phyloP scores from a whole-genome alignment of 2,113 vertebrate species.

The Poecile atricapillus region DNA sequence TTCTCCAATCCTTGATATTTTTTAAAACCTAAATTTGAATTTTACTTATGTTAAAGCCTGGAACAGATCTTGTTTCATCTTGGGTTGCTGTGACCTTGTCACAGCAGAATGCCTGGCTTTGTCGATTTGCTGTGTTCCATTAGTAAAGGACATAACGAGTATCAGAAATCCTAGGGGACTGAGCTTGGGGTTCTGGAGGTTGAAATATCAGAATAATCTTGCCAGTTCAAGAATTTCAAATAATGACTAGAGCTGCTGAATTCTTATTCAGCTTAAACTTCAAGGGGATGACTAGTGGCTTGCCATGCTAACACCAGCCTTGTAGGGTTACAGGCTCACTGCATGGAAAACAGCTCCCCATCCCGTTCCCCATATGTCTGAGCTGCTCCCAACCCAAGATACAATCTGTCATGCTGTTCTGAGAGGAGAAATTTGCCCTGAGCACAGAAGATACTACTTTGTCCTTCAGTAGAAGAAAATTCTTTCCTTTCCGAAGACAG shows the following conservation, averaged over 20 bases:
- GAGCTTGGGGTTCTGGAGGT: not conserved
- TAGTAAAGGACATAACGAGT: not conserved
- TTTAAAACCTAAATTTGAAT: not conserved
- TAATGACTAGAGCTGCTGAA: not conserved
- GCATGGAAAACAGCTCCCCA: not conserved
- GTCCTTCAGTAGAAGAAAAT: not conserved
- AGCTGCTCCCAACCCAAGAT: not conserved
- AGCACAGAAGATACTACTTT: not conserved
- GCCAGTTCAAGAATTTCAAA: not conserved
- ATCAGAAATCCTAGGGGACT: not conserved
- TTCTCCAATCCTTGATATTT: not conserved
- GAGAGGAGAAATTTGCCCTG: not conserved
- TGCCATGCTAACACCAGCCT: not conserved
- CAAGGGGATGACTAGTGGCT: not conserved
- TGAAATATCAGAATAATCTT: not conserved
- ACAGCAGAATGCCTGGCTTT: not conserved
- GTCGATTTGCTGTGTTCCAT: not conserved
- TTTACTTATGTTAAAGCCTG: not conserved
- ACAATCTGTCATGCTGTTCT: not conserved
- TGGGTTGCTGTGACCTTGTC: not conserved
- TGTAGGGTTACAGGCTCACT: fast-evolving
- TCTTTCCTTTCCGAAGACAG: not conserved
- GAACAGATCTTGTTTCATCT: not conserved
- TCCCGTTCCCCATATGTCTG: not conserved
- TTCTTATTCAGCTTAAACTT: not conserved